phyloP scores from a whole-genome alignment of 2,113 vertebrate species.

The Dasyornis broadbenti region DNA sequence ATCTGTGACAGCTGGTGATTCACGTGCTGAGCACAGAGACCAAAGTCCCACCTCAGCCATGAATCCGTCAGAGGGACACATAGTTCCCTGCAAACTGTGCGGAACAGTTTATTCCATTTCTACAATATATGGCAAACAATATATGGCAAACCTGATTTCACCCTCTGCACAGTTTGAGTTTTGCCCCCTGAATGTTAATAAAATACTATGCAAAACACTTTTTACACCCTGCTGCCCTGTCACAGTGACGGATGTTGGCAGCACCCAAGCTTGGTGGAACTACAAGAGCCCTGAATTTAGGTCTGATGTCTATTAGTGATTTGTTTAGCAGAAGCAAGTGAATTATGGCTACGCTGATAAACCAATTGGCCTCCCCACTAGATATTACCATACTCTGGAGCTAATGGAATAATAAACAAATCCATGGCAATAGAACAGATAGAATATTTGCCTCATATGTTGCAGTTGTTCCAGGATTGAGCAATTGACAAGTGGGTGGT shows the following conservation, averaged over 20 bases:
- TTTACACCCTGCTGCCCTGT: background rate
- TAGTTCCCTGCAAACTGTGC: background rate
- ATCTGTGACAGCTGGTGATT: background rate
- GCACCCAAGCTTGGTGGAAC: background rate
- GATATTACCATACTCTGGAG: background rate
- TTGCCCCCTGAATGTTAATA: background rate
- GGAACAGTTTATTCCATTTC: background rate
- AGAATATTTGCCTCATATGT: background rate
- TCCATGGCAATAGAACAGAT: background rate
- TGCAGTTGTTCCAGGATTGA: background rate
- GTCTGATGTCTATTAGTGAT: background rate
- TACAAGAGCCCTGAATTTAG: background rate
- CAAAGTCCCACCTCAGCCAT: background rate
- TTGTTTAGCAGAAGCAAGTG: background rate
- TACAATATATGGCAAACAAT: background rate
- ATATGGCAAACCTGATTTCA: background rate
- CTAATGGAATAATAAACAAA: background rate
- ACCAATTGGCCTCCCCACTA: background rate
- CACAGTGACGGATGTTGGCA: background rate
- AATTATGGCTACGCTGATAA: background rate
- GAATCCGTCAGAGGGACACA: background rate
- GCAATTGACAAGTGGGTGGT: background rate
- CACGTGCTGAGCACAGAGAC: background rate
- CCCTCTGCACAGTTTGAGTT: accelerated
- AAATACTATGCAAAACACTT: background rate